A percentile compares a stretch with the other conserved stretches of the same genome.
Evolutionary conservation across 2,797 vertebrate species (phyloP).

Genomic region (Pantherophis vulpinus): DNA sequence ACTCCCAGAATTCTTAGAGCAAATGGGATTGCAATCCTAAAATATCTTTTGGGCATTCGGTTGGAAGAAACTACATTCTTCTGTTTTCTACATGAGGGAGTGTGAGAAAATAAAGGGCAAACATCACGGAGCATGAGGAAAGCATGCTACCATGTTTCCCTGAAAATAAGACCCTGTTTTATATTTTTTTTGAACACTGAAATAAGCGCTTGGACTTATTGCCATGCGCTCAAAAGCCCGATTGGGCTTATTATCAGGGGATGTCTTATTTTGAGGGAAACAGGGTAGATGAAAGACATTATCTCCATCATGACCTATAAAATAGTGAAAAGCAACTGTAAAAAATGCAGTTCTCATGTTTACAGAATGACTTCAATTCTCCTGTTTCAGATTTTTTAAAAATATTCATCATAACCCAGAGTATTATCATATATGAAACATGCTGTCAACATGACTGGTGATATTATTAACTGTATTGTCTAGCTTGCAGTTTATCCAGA

Average conservation of each 20-base stretch:
- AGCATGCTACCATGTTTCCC: background rate
- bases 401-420: background rate
- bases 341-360: background rate
- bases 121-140: background rate
- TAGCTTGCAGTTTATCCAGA: background rate
- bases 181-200: too few relatives aligned
- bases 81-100: background rate
- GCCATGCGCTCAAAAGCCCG: too few relatives aligned
- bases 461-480: background rate
- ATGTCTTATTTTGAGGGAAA: too few relatives aligned
- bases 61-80: background rate
- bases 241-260: too few relatives aligned
- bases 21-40: background rate
- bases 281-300: background rate
- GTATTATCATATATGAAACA: background rate
- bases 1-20: background rate
- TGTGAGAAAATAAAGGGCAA: background rate
- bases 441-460: background rate
- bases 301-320: background rate
- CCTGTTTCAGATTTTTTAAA: background rate
- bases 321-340: background rate
- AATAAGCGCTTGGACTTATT: too few relatives aligned
- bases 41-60: background rate
- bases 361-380: background rate
- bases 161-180: too few relatives aligned